Conservation (phyloP, 2,888 invertebrate species). For the Noctua comes region DNA sequence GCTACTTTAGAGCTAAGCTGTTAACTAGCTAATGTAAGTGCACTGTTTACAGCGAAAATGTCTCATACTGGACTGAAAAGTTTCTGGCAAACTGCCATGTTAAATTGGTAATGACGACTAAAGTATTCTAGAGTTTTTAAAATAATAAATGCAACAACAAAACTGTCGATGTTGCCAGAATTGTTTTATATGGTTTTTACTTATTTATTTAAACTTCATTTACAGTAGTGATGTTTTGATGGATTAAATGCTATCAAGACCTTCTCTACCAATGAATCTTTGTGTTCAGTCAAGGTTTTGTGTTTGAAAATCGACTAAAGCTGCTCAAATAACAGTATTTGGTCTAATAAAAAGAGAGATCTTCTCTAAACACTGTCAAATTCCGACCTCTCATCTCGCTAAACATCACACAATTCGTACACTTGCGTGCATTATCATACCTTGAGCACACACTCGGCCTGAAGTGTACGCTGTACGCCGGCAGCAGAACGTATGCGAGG, state of each 20-base stretch:
- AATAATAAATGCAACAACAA: background rate
- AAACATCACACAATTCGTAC: slow-evolving; percentile 42
- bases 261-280: background rate
- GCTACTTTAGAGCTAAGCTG: background rate
- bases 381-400: background rate
- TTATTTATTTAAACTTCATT: background rate
- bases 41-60: slow-evolving; percentile 8
- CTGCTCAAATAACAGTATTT: background rate
- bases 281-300: background rate
- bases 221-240: background rate
- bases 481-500: slow-evolving; percentile 56
- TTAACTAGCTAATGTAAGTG: slow-evolving; percentile 5
- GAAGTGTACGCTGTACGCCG: slow-evolving; percentile 41
- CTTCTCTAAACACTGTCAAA: background rate
- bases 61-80: background rate
- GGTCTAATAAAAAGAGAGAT: background rate
- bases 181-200: background rate
- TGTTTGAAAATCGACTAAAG: background rate
- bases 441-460: slow-evolving; percentile 45
- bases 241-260: background rate
- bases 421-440: slow-evolving; percentile 58
- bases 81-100: slow-evolving; percentile 23
- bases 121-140: slow-evolving; percentile 6
- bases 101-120: background rate
- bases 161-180: background rate